phyloP scores from a whole-genome alignment of 2,797 vertebrate genomes.

The Salarias fasciatus region DNA sequence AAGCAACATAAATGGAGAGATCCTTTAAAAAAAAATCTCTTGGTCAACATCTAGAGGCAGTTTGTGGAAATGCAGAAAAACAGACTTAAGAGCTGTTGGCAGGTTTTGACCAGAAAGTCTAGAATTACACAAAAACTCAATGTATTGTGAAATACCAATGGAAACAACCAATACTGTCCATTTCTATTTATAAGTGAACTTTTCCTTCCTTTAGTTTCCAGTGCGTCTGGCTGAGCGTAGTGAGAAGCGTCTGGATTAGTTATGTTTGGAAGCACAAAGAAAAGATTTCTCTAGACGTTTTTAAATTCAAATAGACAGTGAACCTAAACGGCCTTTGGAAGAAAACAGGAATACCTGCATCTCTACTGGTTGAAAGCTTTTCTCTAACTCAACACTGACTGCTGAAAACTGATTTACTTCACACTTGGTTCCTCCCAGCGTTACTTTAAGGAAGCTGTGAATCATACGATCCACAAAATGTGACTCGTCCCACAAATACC shows the following conservation, averaged over 20 bases:
- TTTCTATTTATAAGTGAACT: constrained; percentile 20
- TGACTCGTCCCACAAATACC: constrained; percentile 17
- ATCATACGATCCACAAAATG: constrained; percentile 37
- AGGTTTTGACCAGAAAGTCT: too few relatives aligned
- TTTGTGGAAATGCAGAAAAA: constrained; percentile 4
- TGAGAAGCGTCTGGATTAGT: not conserved
- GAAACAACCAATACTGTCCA: not conserved
- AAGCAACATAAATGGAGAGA: too few relatives aligned
- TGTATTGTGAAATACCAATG: constrained; percentile 1
- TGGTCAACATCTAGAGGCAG: not conserved
- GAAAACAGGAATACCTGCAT: not conserved
- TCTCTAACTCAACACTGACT: not conserved
- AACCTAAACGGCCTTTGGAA: not conserved
- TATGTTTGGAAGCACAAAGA: not conserved
- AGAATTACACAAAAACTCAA: not conserved
- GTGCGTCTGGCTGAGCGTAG: not conserved
- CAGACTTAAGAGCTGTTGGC: too few relatives aligned
- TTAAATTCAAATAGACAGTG: not conserved
- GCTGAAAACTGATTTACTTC: not conserved
- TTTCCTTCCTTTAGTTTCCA: constrained; percentile 7
- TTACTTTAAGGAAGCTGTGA: constrained; percentile 50
- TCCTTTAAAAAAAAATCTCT: too few relatives aligned
- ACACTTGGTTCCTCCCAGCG: constrained; percentile 13
- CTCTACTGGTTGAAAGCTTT: too few relatives aligned
- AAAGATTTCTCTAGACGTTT: not conserved